Evolutionary conservation across 2,888 invertebrate genomes (phyloP), one percentile per base, ranked within the genome.

Genomic region (Cerastis leucographa): DNA sequence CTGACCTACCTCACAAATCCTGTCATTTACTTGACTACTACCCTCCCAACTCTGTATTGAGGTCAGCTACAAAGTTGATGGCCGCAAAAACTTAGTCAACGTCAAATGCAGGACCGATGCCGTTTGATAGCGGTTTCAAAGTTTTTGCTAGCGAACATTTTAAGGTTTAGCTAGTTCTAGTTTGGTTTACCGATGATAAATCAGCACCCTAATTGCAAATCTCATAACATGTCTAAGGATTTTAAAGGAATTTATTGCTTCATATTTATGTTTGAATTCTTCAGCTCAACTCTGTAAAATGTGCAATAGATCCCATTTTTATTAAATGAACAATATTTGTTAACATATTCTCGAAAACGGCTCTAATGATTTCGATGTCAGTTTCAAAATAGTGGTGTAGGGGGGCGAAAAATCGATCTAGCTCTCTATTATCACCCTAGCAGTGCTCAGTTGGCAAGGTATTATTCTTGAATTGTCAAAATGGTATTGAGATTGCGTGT

Each of bases 51-150:
- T 81, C 35, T 73, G 44, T 84, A 79, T 87, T 77, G 74, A 70
- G 76, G 78, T 75, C 75, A 69, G 42, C 65, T 68, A 71, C 65
- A 29, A 71, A 72, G 70, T 76, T 76, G 65, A 56, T 44, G 49
- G 29, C 22, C 40, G 69, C 72, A 81, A 78, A 80, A 88, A 86
- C 65, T 84, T 84, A 77, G 68, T 78, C 85, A 87, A 86, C 76
- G 88, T 87, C 87, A 83, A 67, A 54, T 40, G 51, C 86, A 86
- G 78, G 12, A 67, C 54, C 65, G 25, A 67, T 69, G 59, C 14
- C 76, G 69, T 68, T 81, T 88, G 81, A 80, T 78, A 74, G 70
- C 78, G 80, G 73, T 81, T 73, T 61, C 42, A 5, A 69, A 66
- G 71, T 87, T 76, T 78, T 79, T 85, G 71, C 54, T 74, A 25